Base-by-base conservation (phyloP, 2,797 vertebrate genomes). In the Enteromius paludinosus region DNA sequence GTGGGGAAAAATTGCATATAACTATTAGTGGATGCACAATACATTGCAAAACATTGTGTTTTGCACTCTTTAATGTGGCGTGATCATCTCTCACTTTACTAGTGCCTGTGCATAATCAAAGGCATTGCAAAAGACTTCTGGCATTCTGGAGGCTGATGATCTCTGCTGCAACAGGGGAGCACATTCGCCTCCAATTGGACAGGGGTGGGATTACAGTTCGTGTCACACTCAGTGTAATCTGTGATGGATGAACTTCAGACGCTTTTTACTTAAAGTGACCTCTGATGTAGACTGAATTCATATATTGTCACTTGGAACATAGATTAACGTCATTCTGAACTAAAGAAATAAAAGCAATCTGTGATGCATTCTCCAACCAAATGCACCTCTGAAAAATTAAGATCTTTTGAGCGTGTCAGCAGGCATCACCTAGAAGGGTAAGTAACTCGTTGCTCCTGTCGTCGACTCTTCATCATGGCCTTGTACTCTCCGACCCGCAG, bases 401-500 rank as follows among this genome's bases (percentile, higher is more conserved):
- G 35, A 7, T 47, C 20, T 68, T 41, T 49, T 12, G 41, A 61
- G 20, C 56, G 35, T 35, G 56, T 11, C 17, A n/a, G 49, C 5
- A 38, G 8, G 59, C 28, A 75, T 49, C 90, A 95, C 95, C 93
- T 93, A 85, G 92, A 91, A 0, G 92, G 72, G 87, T 93, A 95
- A 1, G 92, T 86, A 0, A 88, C 83, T 35, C 96, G 95, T 94
- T 97, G 96, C 52, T 99, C 98, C 94, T 99, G 97, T 45, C 97
- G 92, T 52, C 97, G 93, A 83, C 93, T 99, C 93, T 98, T 95
- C 98, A 99, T 99, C 95, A 99, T 95, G 65, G 98, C 98, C 90
- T 99, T 99, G 95, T 99, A 99, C 91, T 99, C 98, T 23, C 98
- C 98, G 72, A 99, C 98, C 0, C 98, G 92, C 73, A 99, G 95